Percentiles rank a stretch among this genome's conserved stretches.
These are phyloP conservation scores for Slavum lentiscoides DNA, from an alignment of 2,888 invertebrate genomes.

Conservation along the genomic window DNA sequence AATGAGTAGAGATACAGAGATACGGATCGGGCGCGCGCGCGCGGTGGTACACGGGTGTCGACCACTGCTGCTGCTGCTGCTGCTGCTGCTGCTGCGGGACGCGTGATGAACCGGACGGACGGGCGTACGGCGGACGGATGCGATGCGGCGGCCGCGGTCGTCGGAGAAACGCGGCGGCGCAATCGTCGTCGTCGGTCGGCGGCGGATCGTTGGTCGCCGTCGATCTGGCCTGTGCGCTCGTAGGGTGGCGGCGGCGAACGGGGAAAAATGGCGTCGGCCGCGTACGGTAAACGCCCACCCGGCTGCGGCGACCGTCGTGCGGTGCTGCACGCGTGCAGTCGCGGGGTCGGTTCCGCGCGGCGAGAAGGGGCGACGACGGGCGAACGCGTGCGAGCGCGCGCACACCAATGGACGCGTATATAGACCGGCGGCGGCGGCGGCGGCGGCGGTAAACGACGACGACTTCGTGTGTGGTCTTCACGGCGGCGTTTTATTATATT, in stretches of 20 bases:
- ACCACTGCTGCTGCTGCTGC: too few relatives aligned
- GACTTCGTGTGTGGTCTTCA: conserved; percentile 14
- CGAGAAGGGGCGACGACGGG: not conserved
- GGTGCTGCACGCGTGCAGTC: too few relatives aligned
- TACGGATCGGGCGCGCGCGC: too few relatives aligned
- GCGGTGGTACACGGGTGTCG: too few relatives aligned
- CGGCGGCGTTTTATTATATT: conserved; percentile 8
- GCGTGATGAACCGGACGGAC: not conserved
- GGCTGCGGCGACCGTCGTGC: not conserved
- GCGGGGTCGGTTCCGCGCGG: not conserved
- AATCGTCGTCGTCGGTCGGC: not conserved
- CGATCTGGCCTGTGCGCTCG: not conserved
- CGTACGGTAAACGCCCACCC: not conserved
- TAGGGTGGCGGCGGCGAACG: not conserved
- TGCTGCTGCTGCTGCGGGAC: not conserved
- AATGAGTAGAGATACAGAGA: too few relatives aligned
- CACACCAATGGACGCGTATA: not conserved
- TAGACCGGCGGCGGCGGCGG: not conserved
- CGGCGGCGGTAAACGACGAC: not conserved
- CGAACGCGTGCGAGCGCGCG: not conserved
- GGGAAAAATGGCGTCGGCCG: conserved; percentile 28
- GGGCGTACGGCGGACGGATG: conserved; percentile 12
- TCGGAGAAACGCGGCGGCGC: not conserved
- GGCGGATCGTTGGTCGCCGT: not conserved
- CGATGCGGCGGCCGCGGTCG: not conserved